These are phyloP conservation scores for Nannoperca obscura DNA, from an alignment of 2,797 vertebrate genomes.

Conservation along the genomic window DNA sequence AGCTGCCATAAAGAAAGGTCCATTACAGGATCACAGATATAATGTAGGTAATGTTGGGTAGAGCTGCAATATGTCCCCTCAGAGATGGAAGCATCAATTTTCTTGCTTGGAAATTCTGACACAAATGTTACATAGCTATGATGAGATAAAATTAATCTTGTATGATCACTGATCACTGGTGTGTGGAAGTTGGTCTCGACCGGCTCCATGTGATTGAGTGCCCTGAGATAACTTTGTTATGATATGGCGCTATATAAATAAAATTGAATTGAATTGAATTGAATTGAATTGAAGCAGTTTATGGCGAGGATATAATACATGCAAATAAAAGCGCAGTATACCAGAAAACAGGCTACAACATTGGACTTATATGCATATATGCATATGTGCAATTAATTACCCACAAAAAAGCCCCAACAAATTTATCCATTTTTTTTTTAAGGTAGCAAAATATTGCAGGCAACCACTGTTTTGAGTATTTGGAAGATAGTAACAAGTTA, in stretches of 20 bases:
- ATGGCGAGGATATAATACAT: background rate
- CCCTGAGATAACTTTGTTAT: no score
- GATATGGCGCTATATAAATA: no score
- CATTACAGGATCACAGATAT: constrained; percentile 31
- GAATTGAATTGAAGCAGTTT: background rate
- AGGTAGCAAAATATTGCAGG: no score
- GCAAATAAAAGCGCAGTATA: background rate
- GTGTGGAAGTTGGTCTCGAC: no score
- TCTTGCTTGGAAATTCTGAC: constrained; percentile 1
- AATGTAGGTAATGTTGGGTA: constrained; percentile 14
- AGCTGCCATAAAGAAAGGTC: constrained; percentile 16
- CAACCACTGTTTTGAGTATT: no score
- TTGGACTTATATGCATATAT: background rate
- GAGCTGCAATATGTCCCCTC: background rate
- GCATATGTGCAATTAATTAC: background rate
- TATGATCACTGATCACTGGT: background rate
- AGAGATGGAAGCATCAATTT: constrained; percentile 8
- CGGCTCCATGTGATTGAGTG: no score
- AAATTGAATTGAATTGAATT: no score
- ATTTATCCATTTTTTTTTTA: no score
- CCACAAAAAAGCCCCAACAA: background rate
- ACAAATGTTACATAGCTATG: constrained; percentile 18
- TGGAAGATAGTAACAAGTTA: no score
- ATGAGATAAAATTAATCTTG: background rate
- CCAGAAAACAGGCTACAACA: constrained; percentile 4